Evolutionary conservation across 1,140 invertebrate species (phyloP), one percentile per base, ranked within the genome.

Genomic region (Drosophila nasuta): DNA sequence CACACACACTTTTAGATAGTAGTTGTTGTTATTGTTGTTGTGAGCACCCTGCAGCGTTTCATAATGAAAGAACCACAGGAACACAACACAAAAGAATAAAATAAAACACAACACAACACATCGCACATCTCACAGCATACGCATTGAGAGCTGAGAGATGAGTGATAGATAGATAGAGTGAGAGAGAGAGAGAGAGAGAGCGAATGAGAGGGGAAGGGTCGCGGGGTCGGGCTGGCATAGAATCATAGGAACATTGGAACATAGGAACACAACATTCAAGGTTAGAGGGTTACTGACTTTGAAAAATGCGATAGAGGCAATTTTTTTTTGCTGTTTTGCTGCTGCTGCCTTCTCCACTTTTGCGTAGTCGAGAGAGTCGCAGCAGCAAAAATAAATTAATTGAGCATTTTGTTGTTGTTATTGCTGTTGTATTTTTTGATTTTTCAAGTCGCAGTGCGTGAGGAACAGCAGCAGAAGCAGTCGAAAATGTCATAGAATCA

Each of bases 261-360:
- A 74, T 68, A 68, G 65, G 38, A 67, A 56, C 75, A 56, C 75
- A 69, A 74, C 54, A 80, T 88, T 91, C 88, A 91, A 91, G 88
- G 88, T 91, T 91, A 91, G 88, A 77, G 88, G 88, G 88, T 91
- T 91, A 91, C 88, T 91, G 88, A 91, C 88, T 91, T 91, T 88
- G 75, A 88, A 82, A 88, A 91, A 74, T 91, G 76, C 83, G 83
- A 87, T 88, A 88, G 82, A 91, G 69, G 71, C 79, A 86, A 75
- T 75, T 77, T 67, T 57, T 75, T 77, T 67, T 56, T 25, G 51
- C 57, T 75, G 64, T 79, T 48, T 63, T 54, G 43, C 66, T 81
- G 6, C 10, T 59, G 11, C 15, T 46, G 15, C 13, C 10, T 57
- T 10, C 30, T 49, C 15, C 10, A 15, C 48, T 72, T 76, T 52